Evolutionary conservation across 2,113 vertebrate species (phyloP).

Genomic region (Gymnorhina tibicen): DNA sequence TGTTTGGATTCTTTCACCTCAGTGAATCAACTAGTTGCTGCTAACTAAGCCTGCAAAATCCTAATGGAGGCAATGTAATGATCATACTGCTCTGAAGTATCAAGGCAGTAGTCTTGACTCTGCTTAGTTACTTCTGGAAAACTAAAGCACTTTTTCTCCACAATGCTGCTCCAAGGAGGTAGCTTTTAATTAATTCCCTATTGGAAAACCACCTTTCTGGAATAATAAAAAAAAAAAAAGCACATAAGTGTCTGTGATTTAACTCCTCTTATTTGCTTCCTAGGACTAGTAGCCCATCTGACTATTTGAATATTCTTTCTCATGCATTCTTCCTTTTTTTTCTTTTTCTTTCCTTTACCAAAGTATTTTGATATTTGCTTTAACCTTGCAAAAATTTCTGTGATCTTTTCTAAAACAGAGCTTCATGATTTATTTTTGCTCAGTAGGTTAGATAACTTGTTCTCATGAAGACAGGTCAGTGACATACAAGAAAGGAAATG

Average conservation of each 20-base stretch:
- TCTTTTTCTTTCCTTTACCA: not conserved
- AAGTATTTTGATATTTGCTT: not conserved
- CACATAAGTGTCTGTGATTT: not conserved
- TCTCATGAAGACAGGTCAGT: not conserved
- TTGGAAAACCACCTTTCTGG: not conserved
- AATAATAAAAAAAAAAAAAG: not conserved
- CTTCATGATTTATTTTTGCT: not conserved
- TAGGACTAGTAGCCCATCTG: not conserved
- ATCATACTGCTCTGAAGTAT: not conserved
- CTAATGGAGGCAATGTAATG: not conserved
- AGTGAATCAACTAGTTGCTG: not conserved
- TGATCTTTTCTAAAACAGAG: not conserved
- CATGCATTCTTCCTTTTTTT: not conserved
- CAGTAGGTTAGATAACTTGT: not conserved
- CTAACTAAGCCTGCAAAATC: not conserved
- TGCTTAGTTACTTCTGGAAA: not conserved
- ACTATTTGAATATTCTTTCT: not conserved
- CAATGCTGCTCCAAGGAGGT: not conserved
- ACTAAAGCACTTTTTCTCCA: not conserved
- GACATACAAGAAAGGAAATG: not conserved
- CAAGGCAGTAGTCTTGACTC: not conserved
- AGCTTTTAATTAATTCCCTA: not conserved
- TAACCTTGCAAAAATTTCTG: not conserved
- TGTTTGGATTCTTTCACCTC: fast-evolving
- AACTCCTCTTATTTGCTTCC: not conserved